Base-by-base conservation (phyloP, 2,888 invertebrate species). In the Harpalus rubripes region DNA sequence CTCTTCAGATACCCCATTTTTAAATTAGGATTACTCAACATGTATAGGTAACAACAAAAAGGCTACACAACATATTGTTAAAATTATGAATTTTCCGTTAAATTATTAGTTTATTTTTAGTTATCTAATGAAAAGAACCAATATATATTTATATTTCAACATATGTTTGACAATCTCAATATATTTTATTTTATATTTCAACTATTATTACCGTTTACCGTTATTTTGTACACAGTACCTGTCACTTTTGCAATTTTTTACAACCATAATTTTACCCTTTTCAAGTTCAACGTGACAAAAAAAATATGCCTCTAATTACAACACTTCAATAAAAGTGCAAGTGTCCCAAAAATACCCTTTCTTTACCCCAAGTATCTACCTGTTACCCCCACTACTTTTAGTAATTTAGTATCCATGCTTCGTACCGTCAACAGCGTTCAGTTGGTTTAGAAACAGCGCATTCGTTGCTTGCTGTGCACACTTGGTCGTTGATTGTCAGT, bases 311-410 rank as follows among this genome's bases (percentile, higher is more conserved):
- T 32, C 32, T 6, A 32, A 32, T 32, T 52, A 12, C 44, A 52
- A 0, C 10, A 12, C 44, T 5, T 52, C 44, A 52, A 52, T 52
- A 52, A 52, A 52, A 52, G 44, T 52, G 44, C 12, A 52, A 52
- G 44, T 52, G 44, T 52, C 44, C 44, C 44, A 8, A 52, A 52
- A 52, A 52, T 52, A 52, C 12, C 10, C 44, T 8, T 32, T 32
- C 32, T 59, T 59, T 59, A 59, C 15, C 16, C 59, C 16, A 32
- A 32, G 59, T 59, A 59, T 59, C 44, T 52, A 52, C 44, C 44
- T 52, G 44, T 52, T 52, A 44, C 44, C 44, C 44, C 44, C 44
- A 52, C 44, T 7, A 32, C 32, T 32, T 32, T 32, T 12, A 52
- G 44, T 52, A 12, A 12, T 12, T 52, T 52, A 52, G 44, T 52